These are phyloP conservation scores for Bagarius yarrelli DNA, from an alignment of 2,113 vertebrate species.

Conservation along the genomic window DNA sequence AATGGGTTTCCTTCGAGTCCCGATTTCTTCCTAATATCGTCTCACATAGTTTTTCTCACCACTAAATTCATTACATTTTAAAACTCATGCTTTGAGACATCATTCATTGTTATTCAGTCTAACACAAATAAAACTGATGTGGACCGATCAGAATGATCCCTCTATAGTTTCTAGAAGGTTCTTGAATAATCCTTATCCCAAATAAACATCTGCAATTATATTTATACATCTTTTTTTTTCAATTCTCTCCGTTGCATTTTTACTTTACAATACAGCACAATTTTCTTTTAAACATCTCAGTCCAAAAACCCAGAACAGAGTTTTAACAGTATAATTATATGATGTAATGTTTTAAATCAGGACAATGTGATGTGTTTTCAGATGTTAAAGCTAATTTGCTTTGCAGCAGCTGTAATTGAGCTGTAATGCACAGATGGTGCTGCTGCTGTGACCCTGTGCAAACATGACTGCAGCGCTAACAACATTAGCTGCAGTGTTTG, in stretches of 20 bases:
- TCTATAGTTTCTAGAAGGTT: not conserved
- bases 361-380: not conserved
- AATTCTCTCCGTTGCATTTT: no score
- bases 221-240: not conserved
- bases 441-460: slow-evolving; percentile 28
- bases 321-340: not conserved
- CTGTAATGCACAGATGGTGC: slow-evolving; percentile 43
- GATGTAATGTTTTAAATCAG: not conserved
- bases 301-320: not conserved
- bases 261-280: no score
- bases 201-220: no score
- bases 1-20: no score
- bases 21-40: no score
- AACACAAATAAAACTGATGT: no score
- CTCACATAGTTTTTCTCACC: no score
- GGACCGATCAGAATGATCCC: no score
- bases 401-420: slow-evolving; percentile 18
- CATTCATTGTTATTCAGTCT: no score
- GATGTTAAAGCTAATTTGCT: slow-evolving; percentile 1
- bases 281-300: not conserved
- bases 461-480: slow-evolving; percentile 28
- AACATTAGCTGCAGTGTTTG: slow-evolving; percentile 14
- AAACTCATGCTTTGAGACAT: no score
- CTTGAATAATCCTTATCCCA: not conserved
- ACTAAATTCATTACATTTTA: no score